Evolutionary conservation across 2,888 invertebrate genomes (phyloP).

Genomic region (Limnephilus auricula): DNA sequence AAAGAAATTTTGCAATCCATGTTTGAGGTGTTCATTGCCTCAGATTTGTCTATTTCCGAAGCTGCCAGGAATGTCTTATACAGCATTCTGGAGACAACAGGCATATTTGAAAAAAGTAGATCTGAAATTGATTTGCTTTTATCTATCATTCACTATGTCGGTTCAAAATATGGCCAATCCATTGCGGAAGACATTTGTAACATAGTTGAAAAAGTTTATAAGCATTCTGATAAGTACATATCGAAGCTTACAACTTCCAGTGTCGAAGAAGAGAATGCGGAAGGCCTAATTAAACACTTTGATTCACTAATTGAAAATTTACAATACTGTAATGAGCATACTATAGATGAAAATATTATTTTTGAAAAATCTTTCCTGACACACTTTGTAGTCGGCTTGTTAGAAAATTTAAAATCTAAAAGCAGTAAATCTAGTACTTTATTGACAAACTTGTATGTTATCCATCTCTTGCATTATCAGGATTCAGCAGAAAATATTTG

Average conservation of each 20-base stretch:
- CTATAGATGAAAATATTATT: slow-evolving; percentile 65
- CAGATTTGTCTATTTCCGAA: slow-evolving; percentile 72
- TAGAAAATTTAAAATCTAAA: slow-evolving; percentile 69
- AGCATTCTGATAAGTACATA: slow-evolving; percentile 45
- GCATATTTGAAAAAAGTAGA: slow-evolving; percentile 81
- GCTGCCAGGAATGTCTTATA: slow-evolving; percentile 78
- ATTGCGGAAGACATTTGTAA: slow-evolving; percentile 35
- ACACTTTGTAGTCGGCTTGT: slow-evolving; percentile 60
- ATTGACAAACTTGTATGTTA: slow-evolving; percentile 71
- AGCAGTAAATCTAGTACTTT: slow-evolving; percentile 72
- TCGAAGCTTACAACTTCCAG: slow-evolving; percentile 41
- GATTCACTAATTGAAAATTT: slow-evolving; percentile 72
- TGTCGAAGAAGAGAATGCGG: slow-evolving; percentile 31
- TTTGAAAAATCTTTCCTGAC: slow-evolving; percentile 56
- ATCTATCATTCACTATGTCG: slow-evolving; percentile 70
- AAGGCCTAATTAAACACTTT: slow-evolving; percentile 56
- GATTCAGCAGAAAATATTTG: slow-evolving; percentile 76
- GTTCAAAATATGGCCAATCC: slow-evolving; percentile 30
- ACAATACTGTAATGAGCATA: slow-evolving; percentile 69
- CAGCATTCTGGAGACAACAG: slow-evolving; percentile 80
- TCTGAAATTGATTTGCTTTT: slow-evolving; percentile 84
- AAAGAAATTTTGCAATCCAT: slow-evolving; percentile 78
- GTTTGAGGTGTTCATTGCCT: slow-evolving; percentile 76
- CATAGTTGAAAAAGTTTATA: slow-evolving; percentile 38
- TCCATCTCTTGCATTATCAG: slow-evolving; percentile 81